phyloP scores from a whole-genome alignment of 2,113 vertebrate species.

The Notiomystis cincta region DNA sequence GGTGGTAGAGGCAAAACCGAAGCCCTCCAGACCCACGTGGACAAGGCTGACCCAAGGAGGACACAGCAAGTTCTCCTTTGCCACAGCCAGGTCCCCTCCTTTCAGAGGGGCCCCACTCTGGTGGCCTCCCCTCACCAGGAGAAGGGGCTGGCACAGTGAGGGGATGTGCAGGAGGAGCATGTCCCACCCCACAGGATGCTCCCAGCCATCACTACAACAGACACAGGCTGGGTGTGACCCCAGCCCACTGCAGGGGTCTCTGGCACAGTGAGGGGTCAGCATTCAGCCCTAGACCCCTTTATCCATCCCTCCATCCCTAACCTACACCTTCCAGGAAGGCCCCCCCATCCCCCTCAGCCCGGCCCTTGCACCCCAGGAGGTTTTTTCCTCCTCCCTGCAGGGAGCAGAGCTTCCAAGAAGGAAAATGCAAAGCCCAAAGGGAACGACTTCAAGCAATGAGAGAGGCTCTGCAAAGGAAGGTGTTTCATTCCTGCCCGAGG shows the following conservation, averaged over 20 bases:
- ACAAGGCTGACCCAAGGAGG: background rate
- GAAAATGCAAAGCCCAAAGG: slow-evolving; percentile 38
- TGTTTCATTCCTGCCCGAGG: slow-evolving; percentile 1
- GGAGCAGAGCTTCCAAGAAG: slow-evolving; percentile 1
- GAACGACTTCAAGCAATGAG: background rate
- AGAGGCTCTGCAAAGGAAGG: background rate
- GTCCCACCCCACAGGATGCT: background rate
- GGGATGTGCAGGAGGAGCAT: background rate
- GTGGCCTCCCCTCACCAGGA: background rate
- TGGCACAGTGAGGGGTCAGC: background rate
- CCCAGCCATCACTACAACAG: background rate
- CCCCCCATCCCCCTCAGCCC: background rate
- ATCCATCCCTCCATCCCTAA: background rate
- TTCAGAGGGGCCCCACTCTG: background rate
- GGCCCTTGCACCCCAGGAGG: background rate
- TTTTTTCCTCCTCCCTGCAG: background rate
- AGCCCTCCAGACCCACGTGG: background rate
- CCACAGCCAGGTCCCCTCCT: background rate
- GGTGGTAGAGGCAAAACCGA: background rate
- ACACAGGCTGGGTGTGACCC: background rate
- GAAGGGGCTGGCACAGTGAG: accelerated
- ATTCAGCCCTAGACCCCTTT: background rate
- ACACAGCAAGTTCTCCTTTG: background rate
- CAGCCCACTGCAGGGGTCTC: accelerated
- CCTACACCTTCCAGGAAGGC: background rate